Base-by-base conservation (phyloP, 1,140 invertebrate species). In the Leptopilina clavipes region DNA sequence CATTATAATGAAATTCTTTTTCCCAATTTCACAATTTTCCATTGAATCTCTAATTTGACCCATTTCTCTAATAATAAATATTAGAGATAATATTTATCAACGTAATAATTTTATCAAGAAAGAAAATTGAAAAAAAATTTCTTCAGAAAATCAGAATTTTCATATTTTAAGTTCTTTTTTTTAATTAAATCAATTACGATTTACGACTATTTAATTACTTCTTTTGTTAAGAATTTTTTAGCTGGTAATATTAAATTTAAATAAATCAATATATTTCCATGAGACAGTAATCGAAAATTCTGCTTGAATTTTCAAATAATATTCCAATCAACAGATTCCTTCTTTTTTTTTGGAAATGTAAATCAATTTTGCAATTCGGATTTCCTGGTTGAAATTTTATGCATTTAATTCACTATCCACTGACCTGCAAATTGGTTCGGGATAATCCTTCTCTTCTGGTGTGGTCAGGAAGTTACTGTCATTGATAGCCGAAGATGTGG, bases 381-480 rank as follows among this genome's bases (percentile, higher is more conserved):
- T 65, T 14, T 65, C 5, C 22, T 6, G 25, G n/a, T n/a, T 65
- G 10, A 31, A 65, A 65, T 65, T 6, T 40, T 22, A 65, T 31
- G 59, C 59, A 65, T 37, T 65, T n/a, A 37, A 65, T 65, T 65
- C 3, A 12, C 19, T 25, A 65, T 65, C 25, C 59, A 65, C 59
- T 84, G 73, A 88, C 89, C 86, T 90, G 82, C 83, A 85, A 86
- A 90, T 90, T 72, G 88, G 87, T 85, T 90, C 87, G 48, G 86
- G 79, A 78, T 89, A 84, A 83, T 90, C 89, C 52, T 82, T 82
- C 45, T 89, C 88, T 72, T 86, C 85, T 48, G 85, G 80, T 75
- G 78, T 73, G 80, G 81, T 88, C 59, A 90, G 81, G 65, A 86
- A 82, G 75, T 87, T 88, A 48, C 75, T 81, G 81, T 90, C 89